Percentiles rank a stretch among this genome's conserved stretches.
phyloP scores from a whole-genome alignment of 1,140 invertebrate species.

The Paralvinella palmiformis region DNA sequence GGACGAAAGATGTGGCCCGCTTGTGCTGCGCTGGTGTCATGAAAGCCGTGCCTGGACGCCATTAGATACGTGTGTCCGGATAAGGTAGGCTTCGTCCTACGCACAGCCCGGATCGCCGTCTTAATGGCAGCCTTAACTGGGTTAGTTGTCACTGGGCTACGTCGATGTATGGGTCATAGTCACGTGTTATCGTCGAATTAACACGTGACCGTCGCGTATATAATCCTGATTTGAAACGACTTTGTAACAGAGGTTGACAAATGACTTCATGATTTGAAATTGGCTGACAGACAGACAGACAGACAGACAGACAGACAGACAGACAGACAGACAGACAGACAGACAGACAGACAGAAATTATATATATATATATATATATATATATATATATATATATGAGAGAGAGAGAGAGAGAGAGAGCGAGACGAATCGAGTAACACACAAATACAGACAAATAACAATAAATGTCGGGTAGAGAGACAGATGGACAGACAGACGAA shows the following conservation, averaged over 20 bases:
- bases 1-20: too few relatives aligned
- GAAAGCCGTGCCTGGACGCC: too few relatives aligned
- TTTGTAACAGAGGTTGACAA: too few relatives aligned
- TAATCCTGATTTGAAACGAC: neutral
- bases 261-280: too few relatives aligned
- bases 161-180: neutral
- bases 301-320: neutral
- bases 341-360: constrained; percentile 5
- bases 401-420: too few relatives aligned
- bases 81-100: too few relatives aligned
- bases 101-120: neutral
- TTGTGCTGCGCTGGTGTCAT: too few relatives aligned
- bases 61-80: too few relatives aligned
- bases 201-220: neutral
- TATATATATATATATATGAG: too few relatives aligned
- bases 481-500: neutral
- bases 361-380: too few relatives aligned
- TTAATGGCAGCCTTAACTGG: neutral
- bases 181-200: neutral
- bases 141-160: neutral
- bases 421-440: neutral
- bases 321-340: constrained; percentile 1
- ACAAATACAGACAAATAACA: constrained; percentile 1
- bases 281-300: too few relatives aligned
- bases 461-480: neutral